Base-by-base conservation (phyloP, 2,888 invertebrate species). In the Hydrotaea cyrtoneurina region DNA sequence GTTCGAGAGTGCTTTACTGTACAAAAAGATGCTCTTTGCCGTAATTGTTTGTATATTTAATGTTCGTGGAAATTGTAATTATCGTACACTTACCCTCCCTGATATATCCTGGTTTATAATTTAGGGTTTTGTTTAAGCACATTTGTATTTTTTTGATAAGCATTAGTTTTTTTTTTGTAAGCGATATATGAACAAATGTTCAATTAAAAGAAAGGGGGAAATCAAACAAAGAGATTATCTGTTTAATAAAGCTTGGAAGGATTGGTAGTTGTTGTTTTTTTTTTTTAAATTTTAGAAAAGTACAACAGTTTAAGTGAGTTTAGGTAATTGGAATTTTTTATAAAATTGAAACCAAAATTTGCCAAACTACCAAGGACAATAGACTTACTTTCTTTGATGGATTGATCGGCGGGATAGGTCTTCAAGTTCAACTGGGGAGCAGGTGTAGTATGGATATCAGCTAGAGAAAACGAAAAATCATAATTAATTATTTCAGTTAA, bases 331-430 rank as follows among this genome's bases (percentile, higher is more conserved):
- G 4, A 36, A 36, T 36, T 36, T 36, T 36, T 36, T 36, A 8
- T 36, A 39, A n/a, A n/a, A n/a, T n/a, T n/a, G n/a, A n/a, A n/a
- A n/a, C n/a, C n/a, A n/a, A n/a, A n/a, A n/a, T n/a, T n/a, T n/a
- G n/a, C n/a, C n/a, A n/a, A n/a, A n/a, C n/a, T n/a, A n/a, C n/a
- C n/a, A n/a, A n/a, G n/a, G n/a, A n/a, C n/a, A n/a, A n/a, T n/a
- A n/a, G n/a, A 95, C 96, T 96, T 93, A 97, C 97, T 96, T 94
- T 96, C 95, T 95, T 96, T 95, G 86, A 97, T 95, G 64, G 94
- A 94, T 92, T 97, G 97, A 39, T 95, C 94, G 36, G 93, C 93
- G 0, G 97, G 97, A 89, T 97, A 96, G 0, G 96, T 96, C 91
- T 94, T 95, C 86, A 98, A 92, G 76, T 95, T 93, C 86, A 97